phyloP scores from a whole-genome alignment of 2,888 invertebrate genomes.

The Anorthoa munda region DNA sequence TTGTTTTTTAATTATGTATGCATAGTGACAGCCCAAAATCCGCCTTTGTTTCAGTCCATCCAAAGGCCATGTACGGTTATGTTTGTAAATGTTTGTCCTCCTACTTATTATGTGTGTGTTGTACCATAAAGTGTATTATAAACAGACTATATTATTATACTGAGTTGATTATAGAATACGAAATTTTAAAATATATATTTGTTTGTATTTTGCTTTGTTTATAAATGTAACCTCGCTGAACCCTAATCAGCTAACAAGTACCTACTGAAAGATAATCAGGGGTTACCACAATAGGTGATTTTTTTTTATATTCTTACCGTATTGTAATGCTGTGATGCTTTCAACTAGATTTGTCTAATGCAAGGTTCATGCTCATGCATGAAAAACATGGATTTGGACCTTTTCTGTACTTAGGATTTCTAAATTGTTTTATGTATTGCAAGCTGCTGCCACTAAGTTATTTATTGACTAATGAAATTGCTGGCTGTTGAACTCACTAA shows the following conservation, averaged over 20 bases:
- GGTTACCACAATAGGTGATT: not conserved
- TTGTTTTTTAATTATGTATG: not conserved
- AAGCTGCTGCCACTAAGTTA: not conserved
- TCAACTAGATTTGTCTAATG: slow-evolving; percentile 13
- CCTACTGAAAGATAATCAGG: slow-evolving; percentile 14
- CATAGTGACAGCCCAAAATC: too few species aligned
- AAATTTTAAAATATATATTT: not conserved
- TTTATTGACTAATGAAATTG: not conserved
- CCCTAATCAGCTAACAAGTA: not conserved
- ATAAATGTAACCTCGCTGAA: not conserved
- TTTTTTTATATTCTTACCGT: not conserved
- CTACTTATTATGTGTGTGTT: too few species aligned
- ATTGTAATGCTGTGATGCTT: slow-evolving; percentile 8
- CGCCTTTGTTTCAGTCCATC: too few species aligned
- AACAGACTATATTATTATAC: too few species aligned
- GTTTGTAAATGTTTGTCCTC: too few species aligned
- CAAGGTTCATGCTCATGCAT: slow-evolving; percentile 29
- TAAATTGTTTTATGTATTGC: not conserved
- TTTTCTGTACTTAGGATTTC: not conserved
- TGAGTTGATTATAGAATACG: not conserved
- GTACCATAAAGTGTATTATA: too few species aligned
- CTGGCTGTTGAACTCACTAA: not conserved
- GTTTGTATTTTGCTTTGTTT: not conserved
- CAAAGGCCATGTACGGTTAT: too few species aligned
- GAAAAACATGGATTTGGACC: slow-evolving; percentile 1